Evolutionary conservation across 2,113 vertebrate species (phyloP).

Genomic region (Corythornis madagascariensis): DNA sequence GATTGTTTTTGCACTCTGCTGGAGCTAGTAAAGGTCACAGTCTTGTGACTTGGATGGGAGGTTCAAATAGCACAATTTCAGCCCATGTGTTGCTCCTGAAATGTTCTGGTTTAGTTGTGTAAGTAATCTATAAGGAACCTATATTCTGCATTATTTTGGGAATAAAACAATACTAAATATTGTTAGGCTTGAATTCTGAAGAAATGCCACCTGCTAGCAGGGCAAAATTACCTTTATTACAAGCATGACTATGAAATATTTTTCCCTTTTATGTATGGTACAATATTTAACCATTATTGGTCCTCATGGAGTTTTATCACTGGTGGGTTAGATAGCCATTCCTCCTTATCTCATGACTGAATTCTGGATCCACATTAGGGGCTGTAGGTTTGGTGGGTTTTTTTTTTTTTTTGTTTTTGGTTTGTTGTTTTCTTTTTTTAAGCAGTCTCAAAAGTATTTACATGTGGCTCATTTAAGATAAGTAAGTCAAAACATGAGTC

Average conservation of each 20-base stretch:
- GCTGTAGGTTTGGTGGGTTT: not conserved
- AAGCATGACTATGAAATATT: not conserved
- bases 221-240: not conserved
- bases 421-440: not conserved
- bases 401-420: no score
- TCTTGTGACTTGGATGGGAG: not conserved
- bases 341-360: not conserved
- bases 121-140: not conserved
- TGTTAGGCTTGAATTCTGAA: not conserved
- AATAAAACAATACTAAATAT: not conserved
- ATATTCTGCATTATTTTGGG: not conserved
- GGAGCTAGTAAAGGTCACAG: not conserved
- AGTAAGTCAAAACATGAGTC: not conserved
- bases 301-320: not conserved
- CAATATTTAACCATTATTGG: not conserved
- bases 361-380: not conserved
- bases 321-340: not conserved
- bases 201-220: not conserved
- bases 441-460: not conserved
- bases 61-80: not conserved
- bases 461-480: not conserved
- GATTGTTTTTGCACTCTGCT: not conserved
- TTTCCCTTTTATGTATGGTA: not conserved
- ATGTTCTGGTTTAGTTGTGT: not conserved
- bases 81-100: not conserved